These are phyloP conservation scores for Herminia tarsipennalis DNA, from an alignment of 2,888 invertebrate species.

Conservation along the genomic window DNA sequence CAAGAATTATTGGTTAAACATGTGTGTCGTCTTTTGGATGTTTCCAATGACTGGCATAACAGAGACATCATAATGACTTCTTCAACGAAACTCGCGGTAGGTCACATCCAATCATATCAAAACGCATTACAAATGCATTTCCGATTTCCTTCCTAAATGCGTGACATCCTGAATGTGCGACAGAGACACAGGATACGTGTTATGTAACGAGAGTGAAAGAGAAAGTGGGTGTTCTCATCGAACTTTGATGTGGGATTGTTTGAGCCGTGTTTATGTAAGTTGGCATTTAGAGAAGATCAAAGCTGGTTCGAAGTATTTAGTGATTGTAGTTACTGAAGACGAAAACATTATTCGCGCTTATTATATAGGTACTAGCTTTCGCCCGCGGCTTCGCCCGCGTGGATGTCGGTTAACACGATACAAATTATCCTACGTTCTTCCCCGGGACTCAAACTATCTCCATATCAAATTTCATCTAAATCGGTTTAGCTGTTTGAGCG, in stretches of 20 bases:
- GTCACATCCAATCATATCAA: slow-evolving; percentile 4
- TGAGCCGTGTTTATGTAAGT: slow-evolving; percentile 31
- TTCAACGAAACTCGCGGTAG: slow-evolving; percentile 1
- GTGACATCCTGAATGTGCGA: slow-evolving; percentile 39
- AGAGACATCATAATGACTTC: not conserved
- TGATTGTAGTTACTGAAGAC: slow-evolving; percentile 7
- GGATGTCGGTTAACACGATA: too few species aligned
- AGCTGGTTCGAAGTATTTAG: slow-evolving; percentile 12
- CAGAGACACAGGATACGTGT: slow-evolving; percentile 27
- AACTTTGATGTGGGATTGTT: slow-evolving; percentile 24
- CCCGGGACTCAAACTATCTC: too few species aligned
- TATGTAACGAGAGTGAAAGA: slow-evolving; percentile 41
- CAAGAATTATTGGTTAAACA: too few species aligned
- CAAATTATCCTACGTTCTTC: too few species aligned
- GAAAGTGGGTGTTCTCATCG: slow-evolving; percentile 38
- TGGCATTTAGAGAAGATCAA: slow-evolving; percentile 35
- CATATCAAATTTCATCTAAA: too few species aligned
- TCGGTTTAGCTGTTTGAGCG: too few species aligned
- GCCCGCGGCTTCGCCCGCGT: too few species aligned
- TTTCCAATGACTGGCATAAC: too few species aligned
- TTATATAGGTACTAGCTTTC: too few species aligned
- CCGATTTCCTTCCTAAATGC: slow-evolving; percentile 31
- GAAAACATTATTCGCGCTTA: too few species aligned
- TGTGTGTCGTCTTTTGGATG: too few species aligned
- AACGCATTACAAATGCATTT: slow-evolving; percentile 33